Evolutionary conservation across 2,113 vertebrate species (phyloP), one percentile per base, ranked within the genome.

Genomic region (Podarcis raffonei): DNA sequence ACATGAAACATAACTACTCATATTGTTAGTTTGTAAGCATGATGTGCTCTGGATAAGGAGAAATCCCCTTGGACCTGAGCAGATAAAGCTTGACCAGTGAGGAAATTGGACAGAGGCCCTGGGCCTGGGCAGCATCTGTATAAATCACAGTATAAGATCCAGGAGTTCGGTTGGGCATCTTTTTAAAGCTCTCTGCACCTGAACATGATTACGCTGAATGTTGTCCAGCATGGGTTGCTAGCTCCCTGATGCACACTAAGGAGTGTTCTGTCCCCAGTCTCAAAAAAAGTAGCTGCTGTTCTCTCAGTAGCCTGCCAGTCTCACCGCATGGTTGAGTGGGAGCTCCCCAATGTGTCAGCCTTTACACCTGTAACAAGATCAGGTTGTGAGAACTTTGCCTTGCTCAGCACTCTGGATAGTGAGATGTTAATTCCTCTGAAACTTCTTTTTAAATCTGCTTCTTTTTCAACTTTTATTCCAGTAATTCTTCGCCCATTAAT

Each of bases 401-500:
- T 90, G 20, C 23, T 89, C 85, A 1, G 57, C 89, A 69, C 89
- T 75, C n/a, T 57, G 53, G 3, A 18, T 11, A 69, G 68, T 5
- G 48, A 74, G 75, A 12, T 2, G 72, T 84, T 9, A 86, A 83
- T 20, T 89, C 22, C 35, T 27, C 76, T 35, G 35, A 80, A 71
- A 5, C 86, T 48, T 53, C 48, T 53, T 53, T 53, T 53, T 20
- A 74, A 94, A 81, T 93, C 65, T 0, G 32, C 93, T 86, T 85
- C 75, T 95, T 82, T 95, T 91, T 91, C 90, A 96, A 87, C 87
- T 94, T 91, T 94, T 85, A 95, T 96, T 96, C 84, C 92, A 99
- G 98, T 95, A 98, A 98, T 92, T 98, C 98, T 1, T 97, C 98
- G 84, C 98, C 98, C 91, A 98, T 99, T 93, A 99, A 98, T 96